phyloP scores from a whole-genome alignment of 2,797 vertebrate genomes.

The Cygnus olor region DNA sequence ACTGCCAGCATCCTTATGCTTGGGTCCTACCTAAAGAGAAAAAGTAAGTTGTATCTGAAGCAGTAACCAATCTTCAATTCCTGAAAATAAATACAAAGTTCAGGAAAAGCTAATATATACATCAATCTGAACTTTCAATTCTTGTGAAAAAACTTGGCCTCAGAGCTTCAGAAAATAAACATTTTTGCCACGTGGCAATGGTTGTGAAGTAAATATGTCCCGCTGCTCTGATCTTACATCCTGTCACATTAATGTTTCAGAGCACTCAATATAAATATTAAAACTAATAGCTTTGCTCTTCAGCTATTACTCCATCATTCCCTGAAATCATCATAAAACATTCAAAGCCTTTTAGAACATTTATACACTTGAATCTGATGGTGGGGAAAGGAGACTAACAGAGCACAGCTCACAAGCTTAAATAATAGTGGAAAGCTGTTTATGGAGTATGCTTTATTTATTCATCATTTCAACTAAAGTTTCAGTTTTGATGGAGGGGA shows the following conservation, averaged over 20 bases:
- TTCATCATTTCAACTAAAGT: slow-evolving; percentile 94
- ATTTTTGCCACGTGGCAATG: slow-evolving; percentile 85
- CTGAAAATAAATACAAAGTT: slow-evolving; percentile 36
- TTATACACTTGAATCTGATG: slow-evolving; percentile 99
- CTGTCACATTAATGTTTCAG: slow-evolving; percentile 99
- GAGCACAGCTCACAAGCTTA: slow-evolving; percentile 89
- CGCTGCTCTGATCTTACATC: slow-evolving; percentile 98
- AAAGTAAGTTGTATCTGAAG: neutral
- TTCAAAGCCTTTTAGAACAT: slow-evolving; percentile 99
- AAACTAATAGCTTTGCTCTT: slow-evolving; percentile 99
- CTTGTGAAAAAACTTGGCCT: slow-evolving; percentile 63
- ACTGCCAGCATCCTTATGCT: neutral
- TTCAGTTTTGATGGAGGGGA: slow-evolving; percentile 87
- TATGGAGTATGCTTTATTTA: slow-evolving; percentile 99
- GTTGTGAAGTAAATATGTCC: slow-evolving; percentile 94
- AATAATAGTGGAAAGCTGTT: slow-evolving; percentile 99
- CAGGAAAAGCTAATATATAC: slow-evolving; percentile 40
- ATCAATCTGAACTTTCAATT: slow-evolving; percentile 61
- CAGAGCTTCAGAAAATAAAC: slow-evolving; percentile 88
- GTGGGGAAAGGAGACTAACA: slow-evolving; percentile 90
- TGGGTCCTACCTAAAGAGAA: neutral
- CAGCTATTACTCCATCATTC: slow-evolving; percentile 98
- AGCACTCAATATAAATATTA: slow-evolving; percentile 99
- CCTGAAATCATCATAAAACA: slow-evolving; percentile 99
- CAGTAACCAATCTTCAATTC: neutral